Percentiles rank a stretch among this genome's conserved stretches.
Conservation (phyloP, 2,113 vertebrate genomes). For the Oncorhynchus kisutch region DNA sequence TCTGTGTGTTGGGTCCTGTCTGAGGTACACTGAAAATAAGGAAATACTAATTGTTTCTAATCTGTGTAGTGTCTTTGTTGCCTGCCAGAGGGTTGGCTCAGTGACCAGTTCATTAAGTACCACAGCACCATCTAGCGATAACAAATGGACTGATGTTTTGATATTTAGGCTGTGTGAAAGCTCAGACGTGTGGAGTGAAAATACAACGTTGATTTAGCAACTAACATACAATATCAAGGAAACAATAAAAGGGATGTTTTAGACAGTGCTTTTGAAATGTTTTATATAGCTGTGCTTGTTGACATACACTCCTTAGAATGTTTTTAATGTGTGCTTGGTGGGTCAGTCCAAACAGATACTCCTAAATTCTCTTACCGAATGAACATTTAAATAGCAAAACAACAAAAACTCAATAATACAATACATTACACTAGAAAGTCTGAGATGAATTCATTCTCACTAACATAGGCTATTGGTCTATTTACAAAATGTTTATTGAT, state of each 20-base stretch:
- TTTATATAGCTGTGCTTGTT: constrained; percentile 72
- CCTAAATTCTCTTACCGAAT: constrained; percentile 69
- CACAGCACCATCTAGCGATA: no score
- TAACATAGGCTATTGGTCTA: constrained; percentile 67
- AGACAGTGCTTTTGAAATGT: constrained; percentile 49
- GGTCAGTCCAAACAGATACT: constrained; percentile 73
- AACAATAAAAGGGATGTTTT: constrained; percentile 7
- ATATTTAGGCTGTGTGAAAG: no score
- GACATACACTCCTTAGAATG: constrained; percentile 80
- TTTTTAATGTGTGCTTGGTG: constrained; percentile 79
- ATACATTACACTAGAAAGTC: constrained; percentile 75
- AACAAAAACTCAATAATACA: constrained; percentile 77
- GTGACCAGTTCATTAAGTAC: no score
- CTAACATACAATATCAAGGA: not conserved
- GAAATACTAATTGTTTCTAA: no score
- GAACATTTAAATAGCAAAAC: constrained; percentile 83
- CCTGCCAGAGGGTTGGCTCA: no score
- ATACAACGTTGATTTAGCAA: no score
- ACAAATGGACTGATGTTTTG: no score
- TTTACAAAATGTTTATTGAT: constrained; percentile 74
- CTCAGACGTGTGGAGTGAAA: no score
- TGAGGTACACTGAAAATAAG: no score
- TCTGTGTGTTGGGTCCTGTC: no score
- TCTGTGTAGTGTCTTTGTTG: no score
- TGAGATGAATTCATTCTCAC: constrained; percentile 53